phyloP scores from a whole-genome alignment of 1,140 invertebrate species.

The Palaemon carinicauda region DNA sequence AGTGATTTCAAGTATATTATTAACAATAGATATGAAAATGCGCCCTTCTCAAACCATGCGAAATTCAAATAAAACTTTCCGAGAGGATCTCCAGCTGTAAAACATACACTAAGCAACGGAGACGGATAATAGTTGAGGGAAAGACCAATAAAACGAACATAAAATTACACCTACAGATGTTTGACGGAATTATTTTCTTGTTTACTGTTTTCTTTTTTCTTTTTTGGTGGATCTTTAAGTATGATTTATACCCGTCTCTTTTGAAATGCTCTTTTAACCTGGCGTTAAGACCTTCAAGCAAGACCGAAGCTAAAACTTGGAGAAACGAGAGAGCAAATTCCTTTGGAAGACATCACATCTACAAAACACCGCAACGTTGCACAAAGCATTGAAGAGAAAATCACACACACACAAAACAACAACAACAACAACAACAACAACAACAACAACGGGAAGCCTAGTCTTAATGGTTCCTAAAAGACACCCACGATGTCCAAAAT shows the following conservation, averaged over 20 bases:
- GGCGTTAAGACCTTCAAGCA: neutral
- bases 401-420: too few species aligned
- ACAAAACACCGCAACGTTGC: too few species aligned
- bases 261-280: neutral
- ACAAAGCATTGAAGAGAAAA: too few species aligned
- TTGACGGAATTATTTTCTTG: slow-evolving; percentile 26
- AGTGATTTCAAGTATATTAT: slow-evolving; percentile 3
- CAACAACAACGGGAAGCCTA: neutral
- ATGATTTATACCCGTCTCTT: neutral
- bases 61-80: too few species aligned
- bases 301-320: too few species aligned
- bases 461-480: neutral
- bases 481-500: slow-evolving; percentile 32
- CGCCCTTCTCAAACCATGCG: too few species aligned
- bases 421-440: too few species aligned
- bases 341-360: too few species aligned
- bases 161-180: slow-evolving; percentile 46
- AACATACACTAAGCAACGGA: neutral
- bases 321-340: too few species aligned
- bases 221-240: neutral
- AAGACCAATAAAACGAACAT: slow-evolving; percentile 45
- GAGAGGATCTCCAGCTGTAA: neutral
- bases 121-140: neutral
- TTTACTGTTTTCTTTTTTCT: neutral
- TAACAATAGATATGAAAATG: too few species aligned